phyloP scores from a whole-genome alignment of 2,888 invertebrate genomes.

The Exephanes ischioxanthus region DNA sequence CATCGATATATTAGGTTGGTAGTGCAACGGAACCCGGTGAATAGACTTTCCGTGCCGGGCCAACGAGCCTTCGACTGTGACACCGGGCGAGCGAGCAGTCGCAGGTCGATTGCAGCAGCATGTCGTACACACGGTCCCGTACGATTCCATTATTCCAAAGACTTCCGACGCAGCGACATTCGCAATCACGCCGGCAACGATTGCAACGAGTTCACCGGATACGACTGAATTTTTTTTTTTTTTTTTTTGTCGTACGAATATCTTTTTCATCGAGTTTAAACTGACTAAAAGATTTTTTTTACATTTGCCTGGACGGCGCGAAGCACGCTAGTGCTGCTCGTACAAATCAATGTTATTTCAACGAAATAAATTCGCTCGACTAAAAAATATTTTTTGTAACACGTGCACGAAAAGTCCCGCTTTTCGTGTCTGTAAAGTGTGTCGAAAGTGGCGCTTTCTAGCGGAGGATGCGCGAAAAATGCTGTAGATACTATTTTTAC shows the following conservation, averaged over 20 bases:
- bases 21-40: not conserved
- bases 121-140: slow-evolving; percentile 4
- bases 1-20: not conserved
- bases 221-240: not conserved
- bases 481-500: no score
- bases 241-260: not conserved
- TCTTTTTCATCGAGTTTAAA: not conserved
- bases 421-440: no score
- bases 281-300: not conserved
- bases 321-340: no score
- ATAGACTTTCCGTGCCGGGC: slow-evolving; percentile 18
- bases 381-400: no score
- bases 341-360: no score
- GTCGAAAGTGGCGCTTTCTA: no score
- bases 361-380: no score
- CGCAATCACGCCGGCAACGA: not conserved
- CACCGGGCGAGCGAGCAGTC: not conserved
- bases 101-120: slow-evolving; percentile 26
- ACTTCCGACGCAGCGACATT: slow-evolving; percentile 5
- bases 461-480: no score
- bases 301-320: no score
- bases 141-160: slow-evolving; percentile 25
- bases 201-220: not conserved
- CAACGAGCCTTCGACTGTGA: slow-evolving; percentile 15
- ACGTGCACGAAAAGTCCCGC: no score